Evolutionary conservation across 2,797 vertebrate genomes (phyloP).

Genomic region (Luscinia megarhynchos): DNA sequence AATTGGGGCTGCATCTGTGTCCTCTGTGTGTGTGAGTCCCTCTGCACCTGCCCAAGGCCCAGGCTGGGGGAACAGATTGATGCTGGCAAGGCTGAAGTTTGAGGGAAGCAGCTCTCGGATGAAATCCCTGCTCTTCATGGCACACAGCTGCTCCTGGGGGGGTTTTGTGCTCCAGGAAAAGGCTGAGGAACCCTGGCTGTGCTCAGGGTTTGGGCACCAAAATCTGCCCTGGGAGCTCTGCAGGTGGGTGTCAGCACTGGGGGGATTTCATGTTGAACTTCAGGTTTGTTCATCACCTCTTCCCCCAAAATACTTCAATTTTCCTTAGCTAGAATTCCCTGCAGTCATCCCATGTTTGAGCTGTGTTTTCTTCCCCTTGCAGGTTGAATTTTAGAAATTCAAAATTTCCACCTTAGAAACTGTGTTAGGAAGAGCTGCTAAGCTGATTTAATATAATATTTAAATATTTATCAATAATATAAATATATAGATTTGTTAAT

Average conservation of each 20-base stretch:
- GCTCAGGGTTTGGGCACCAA: neutral
- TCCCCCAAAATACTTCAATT: neutral
- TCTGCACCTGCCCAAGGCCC: too few relatives aligned
- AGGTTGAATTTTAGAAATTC: neutral
- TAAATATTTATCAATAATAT: too few relatives aligned
- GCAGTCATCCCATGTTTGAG: neutral
- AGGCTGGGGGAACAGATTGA: neutral
- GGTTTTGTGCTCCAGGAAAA: neutral
- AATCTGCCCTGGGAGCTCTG: neutral
- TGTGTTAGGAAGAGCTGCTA: neutral
- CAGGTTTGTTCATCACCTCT: neutral
- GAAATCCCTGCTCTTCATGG: neutral
- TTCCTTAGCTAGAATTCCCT: neutral
- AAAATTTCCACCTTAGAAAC: neutral
- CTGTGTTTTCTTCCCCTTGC: fast-evolving
- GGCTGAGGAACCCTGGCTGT: neutral
- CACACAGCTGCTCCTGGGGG: constrained; percentile 1
- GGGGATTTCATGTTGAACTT: neutral
- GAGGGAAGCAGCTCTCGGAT: neutral
- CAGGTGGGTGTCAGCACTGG: neutral
- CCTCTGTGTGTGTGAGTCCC: neutral
- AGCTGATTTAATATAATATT: neutral
- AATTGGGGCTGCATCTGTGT: neutral
- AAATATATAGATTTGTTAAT: too few relatives aligned
- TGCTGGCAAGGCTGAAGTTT: neutral